Evolutionary conservation across 2,888 invertebrate genomes (phyloP).

Genomic region (Drosophila mettleri): DNA sequence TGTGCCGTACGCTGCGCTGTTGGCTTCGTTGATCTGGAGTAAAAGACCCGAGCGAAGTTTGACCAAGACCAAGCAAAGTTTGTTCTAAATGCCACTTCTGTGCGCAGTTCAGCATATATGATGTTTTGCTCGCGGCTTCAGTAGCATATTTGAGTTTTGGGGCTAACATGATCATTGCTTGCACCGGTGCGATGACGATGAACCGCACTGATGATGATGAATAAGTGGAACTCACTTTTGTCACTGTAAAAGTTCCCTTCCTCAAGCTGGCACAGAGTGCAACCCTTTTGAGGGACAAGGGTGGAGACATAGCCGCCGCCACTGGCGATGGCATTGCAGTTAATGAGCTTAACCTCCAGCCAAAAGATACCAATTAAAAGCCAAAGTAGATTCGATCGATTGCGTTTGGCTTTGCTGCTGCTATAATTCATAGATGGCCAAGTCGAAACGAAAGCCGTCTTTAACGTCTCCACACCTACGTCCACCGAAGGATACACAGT

Average conservation of each 20-base stretch:
- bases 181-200: too few relatives aligned
- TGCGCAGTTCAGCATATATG: too few relatives aligned
- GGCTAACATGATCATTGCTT: neutral
- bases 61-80: too few relatives aligned
- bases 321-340: slow-evolving; percentile 74
- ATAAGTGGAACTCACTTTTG: slow-evolving; percentile 59
- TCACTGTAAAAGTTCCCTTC: slow-evolving; percentile 48
- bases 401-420: slow-evolving; percentile 59
- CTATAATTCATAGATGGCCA: slow-evolving; percentile 24
- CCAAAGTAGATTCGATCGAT: slow-evolving; percentile 80
- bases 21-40: too few relatives aligned
- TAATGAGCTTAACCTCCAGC: slow-evolving; percentile 82
- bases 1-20: too few relatives aligned
- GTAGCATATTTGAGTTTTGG: neutral
- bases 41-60: too few relatives aligned
- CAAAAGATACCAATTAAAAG: slow-evolving; percentile 83
- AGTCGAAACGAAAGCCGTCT: slow-evolving; percentile 29
- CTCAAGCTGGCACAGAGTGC: slow-evolving; percentile 68
- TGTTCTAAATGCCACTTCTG: too few relatives aligned
- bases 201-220: too few relatives aligned
- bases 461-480: slow-evolving; percentile 37
- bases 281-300: slow-evolving; percentile 60
- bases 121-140: neutral
- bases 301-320: slow-evolving; percentile 61
- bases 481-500: slow-evolving; percentile 6